Percentiles rank a stretch among this genome's conserved stretches.
Evolutionary conservation across 2,113 vertebrate genomes (phyloP).

Genomic region (Tachuris rubrigastra): DNA sequence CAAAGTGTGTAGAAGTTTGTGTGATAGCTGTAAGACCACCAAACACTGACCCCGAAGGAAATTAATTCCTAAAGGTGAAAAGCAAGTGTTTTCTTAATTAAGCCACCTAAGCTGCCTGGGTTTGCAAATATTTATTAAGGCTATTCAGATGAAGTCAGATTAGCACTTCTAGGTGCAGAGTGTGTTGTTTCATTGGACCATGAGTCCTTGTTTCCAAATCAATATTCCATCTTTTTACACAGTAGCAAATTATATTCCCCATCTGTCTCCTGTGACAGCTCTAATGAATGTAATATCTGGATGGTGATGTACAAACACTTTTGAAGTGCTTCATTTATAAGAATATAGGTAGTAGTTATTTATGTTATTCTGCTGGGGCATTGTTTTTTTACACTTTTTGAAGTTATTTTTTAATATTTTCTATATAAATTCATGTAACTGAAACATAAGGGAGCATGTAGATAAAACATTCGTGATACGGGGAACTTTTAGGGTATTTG

Average conservation of each 20-base stretch:
- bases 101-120: conserved; percentile 65
- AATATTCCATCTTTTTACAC: conserved; percentile 42
- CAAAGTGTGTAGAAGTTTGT: conserved; percentile 45
- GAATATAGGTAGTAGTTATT: not conserved
- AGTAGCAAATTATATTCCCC: conserved; percentile 27
- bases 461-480: not conserved
- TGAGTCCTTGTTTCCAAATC: not conserved
- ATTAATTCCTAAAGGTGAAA: conserved; percentile 71
- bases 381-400: not conserved
- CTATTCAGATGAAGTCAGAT: conserved; percentile 58
- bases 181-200: conserved; percentile 20
- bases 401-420: not conserved
- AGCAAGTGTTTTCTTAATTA: conserved; percentile 74
- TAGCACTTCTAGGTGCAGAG: conserved; percentile 37
- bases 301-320: not conserved
- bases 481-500: not conserved
- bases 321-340: conserved; percentile 7
- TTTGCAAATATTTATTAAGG: conserved; percentile 56
- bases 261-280: not conserved
- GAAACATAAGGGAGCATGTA: not conserved
- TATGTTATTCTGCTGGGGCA: not conserved
- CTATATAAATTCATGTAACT: not conserved
- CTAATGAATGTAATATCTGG: not conserved
- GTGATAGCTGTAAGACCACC: conserved; percentile 64
- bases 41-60: conserved; percentile 65